A percentile compares a stretch with the other conserved stretches of the same genome.
Conservation (phyloP, 2,888 invertebrate genomes). For the Kuschelorhynchus macadamiae region DNA sequence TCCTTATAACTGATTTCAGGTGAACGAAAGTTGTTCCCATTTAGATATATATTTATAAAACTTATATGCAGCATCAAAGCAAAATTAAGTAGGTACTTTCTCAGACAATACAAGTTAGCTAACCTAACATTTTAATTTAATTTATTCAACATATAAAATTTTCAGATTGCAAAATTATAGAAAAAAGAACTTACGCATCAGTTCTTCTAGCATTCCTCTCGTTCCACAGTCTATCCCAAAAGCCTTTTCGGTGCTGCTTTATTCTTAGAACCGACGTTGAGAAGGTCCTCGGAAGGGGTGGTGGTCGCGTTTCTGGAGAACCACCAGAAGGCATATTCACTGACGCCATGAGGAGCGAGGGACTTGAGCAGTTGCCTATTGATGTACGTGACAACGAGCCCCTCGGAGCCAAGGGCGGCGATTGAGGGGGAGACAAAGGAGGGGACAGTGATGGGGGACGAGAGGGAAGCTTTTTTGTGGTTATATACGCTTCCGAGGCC, state of each 20-base stretch:
- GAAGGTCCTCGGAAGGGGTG: slow-evolving; percentile 65
- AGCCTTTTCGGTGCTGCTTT: slow-evolving; percentile 79
- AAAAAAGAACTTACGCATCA: slow-evolving; percentile 58
- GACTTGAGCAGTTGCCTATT: slow-evolving; percentile 71
- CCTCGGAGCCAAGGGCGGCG: slow-evolving; percentile 59
- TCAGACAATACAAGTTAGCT: no score
- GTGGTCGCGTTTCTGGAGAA: slow-evolving; percentile 63
- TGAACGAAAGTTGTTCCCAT: no score
- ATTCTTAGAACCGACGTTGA: slow-evolving; percentile 86
- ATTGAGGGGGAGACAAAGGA: slow-evolving; percentile 60
- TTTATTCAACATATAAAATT: no score
- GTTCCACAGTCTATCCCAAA: slow-evolving; percentile 89
- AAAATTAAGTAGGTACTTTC: no score
- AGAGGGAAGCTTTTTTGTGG: slow-evolving; percentile 27
- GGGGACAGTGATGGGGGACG: slow-evolving; percentile 43
- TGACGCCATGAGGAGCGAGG: slow-evolving; percentile 73
- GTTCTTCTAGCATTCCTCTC: slow-evolving; percentile 77
- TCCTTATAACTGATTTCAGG: no score
- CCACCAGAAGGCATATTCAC: slow-evolving; percentile 63
- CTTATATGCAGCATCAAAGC: no score
- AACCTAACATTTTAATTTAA: no score
- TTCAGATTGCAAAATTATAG: no score
- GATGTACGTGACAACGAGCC: slow-evolving; percentile 65
- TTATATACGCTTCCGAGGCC: slow-evolving; percentile 60
- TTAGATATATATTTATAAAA: no score